Conservation (phyloP, 1,140 invertebrate species). For the Agrilus planipennis region DNA sequence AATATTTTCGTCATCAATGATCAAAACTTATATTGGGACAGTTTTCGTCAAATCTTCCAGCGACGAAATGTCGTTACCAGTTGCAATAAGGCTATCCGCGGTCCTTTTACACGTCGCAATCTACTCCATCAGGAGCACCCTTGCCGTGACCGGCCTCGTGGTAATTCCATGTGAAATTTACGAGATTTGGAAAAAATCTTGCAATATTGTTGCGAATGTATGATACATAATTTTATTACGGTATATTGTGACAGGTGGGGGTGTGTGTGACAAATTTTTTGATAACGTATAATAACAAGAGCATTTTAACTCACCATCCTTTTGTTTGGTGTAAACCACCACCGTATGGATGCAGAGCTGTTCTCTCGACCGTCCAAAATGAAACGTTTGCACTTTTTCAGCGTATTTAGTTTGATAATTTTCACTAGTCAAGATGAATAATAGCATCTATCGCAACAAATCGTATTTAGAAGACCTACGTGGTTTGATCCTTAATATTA, state of each 20-base stretch:
- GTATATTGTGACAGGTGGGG: conserved; percentile 5
- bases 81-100: not conserved
- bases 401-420: conserved; percentile 27
- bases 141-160: conserved; percentile 1
- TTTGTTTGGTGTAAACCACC: conserved; percentile 19
- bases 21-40: too few species aligned
- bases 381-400: conserved; percentile 26
- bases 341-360: conserved; percentile 28
- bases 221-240: conserved; percentile 1
- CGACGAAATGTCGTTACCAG: not conserved
- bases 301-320: not conserved
- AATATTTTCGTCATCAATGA: too few species aligned
- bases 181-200: not conserved
- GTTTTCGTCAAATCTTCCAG: too few species aligned
- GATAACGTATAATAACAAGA: conserved; percentile 19
- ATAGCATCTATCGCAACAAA: conserved; percentile 1
- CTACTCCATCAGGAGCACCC: not conserved
- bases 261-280: conserved; percentile 25
- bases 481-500: not conserved
- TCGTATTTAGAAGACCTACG: not conserved
- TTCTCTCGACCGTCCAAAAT: conserved; percentile 27
- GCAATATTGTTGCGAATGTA: not conserved
- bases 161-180: conserved; percentile 2
- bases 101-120: not conserved
- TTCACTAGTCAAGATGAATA: conserved; percentile 11